Evolutionary conservation across 2,113 vertebrate genomes (phyloP), one percentile per base, ranked within the genome.

Genomic region (Leucoraja erinaceus): DNA sequence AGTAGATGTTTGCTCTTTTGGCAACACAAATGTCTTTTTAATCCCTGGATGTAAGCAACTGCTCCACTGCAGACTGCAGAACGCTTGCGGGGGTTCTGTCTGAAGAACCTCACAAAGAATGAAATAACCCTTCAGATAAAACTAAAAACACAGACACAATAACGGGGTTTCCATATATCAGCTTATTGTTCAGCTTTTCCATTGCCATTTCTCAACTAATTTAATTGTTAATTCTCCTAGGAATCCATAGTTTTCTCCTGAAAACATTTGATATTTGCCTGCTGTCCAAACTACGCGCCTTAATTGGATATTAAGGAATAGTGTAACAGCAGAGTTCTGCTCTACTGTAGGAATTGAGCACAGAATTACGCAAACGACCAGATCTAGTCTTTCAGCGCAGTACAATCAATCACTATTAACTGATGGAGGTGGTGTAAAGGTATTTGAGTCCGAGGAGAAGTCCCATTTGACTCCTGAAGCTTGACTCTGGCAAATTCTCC

Each of bases 1-100:
- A 70, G 63, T 66, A 33, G 86, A 61, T 68, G 66, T 90, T 90
- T 90, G 66, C 88, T 90, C 66, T 14, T 47, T 90, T 90, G 88
- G 63, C 88, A 70, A 90, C 70, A 47, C 66, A 90, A 90, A 90
- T 90, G 88, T 90, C 38, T 47, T 66, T 90, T 90, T 90, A 90
- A 68, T 90, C 88, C 66, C 66, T 47, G 61, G 31, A 88, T 88
- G 59, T 63, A 88, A 63, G 83, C 63, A 88, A 88, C 83, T 88
- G 31, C 63, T 63, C 83, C 18, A 88, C 83, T 63, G 83, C 28
- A 88, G 59, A 88, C 59, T 31, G 83, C 14, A 63, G 56, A 86
- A n/a, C 28, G 61, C 83, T 28, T 86, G 63, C 12, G 59, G 83
- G 70, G 22, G 83, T 88, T 16, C 83, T 88, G 83, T 88, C 83